Conservation (phyloP, 2,797 vertebrate genomes). For the Sebastes reedi region DNA sequence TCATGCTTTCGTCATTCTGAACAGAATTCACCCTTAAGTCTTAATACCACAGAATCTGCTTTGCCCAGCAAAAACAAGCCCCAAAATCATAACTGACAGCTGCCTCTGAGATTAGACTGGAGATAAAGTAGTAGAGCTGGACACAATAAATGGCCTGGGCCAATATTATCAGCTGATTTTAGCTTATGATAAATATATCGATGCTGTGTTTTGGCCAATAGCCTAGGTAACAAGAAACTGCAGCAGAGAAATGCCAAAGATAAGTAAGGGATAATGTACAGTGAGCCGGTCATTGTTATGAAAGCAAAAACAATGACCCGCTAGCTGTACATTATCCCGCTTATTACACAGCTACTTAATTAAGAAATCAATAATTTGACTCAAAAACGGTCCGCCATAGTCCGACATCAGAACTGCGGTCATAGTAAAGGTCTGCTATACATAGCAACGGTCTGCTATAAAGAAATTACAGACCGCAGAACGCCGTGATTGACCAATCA, state of each 20-base stretch:
- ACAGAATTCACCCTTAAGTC: slow-evolving; percentile 38
- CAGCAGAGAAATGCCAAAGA: not conserved
- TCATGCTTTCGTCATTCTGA: slow-evolving; percentile 26
- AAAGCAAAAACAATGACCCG: too few relatives aligned
- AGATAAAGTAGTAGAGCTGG: slow-evolving; percentile 27
- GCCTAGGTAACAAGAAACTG: not conserved
- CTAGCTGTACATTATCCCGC: too few relatives aligned
- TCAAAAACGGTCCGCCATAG: too few relatives aligned
- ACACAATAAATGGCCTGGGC: slow-evolving; percentile 4
- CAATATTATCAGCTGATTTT: not conserved
- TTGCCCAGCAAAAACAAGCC: slow-evolving; percentile 37
- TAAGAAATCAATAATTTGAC: too few relatives aligned
- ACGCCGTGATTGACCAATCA: too few relatives aligned
- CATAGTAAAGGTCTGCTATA: too few relatives aligned
- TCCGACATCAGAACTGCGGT: too few relatives aligned
- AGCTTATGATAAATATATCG: not conserved
- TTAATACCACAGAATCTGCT: slow-evolving; percentile 58
- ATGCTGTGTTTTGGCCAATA: not conserved
- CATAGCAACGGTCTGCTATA: too few relatives aligned
- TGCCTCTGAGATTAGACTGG: slow-evolving; percentile 45
- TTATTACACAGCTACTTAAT: too few relatives aligned
- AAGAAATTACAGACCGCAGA: too few relatives aligned
- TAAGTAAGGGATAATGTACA: not conserved
- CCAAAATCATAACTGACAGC: slow-evolving; percentile 54
- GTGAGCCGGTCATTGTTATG: too few relatives aligned